Base-by-base conservation (phyloP, 2,113 vertebrate species). In the Accipiter virgatus region DNA sequence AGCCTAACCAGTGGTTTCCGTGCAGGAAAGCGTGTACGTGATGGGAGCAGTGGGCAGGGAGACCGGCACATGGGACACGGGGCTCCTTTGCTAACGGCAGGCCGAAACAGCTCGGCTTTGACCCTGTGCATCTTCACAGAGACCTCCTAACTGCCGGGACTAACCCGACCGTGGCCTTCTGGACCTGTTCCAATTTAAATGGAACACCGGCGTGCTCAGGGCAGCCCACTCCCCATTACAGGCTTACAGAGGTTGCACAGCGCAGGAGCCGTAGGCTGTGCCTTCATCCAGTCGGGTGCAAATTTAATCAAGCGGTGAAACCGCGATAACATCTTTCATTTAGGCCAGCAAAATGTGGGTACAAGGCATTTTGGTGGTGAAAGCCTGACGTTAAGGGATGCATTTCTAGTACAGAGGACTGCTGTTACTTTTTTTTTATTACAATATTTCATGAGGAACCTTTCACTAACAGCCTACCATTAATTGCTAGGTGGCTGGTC, bases 11-110 rank as follows among this genome's bases (percentile, higher is more conserved):
- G 38, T 4, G 38, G 10, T 47, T 62, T 72, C 10, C 8, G 14
- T 6, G 19, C 16, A 21, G 59, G n/a, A 14, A 63, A 81, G 12
- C 1, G 0, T 19, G 52, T 29, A 17, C 0, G 3, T 32, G 63
- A 34, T 12, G 34, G 42, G 47, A 50, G 14, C 53, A 67, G 38
- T 1, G 11, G 66, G 20, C 55, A 70, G 31, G 72, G 71, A 70
- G 52, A 56, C 25, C 32, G 23, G 19, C 43, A 21, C 3, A 1
- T 26, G 50, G 48, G 53, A 62, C 42, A 19, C 16, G 16, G 36
- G 53, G 26, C n/a, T 87, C 61, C 38, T 74, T 81, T 59, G 66
- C 38, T 74, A 70, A 63, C 11, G 34, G 66, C 36, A 63, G 31
- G 22, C n/a, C 43, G 72, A 42, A 74, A 63, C 10, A n/a, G 8